Evolutionary conservation across 2,797 vertebrate genomes (phyloP).

Genomic region (Alca torda): DNA sequence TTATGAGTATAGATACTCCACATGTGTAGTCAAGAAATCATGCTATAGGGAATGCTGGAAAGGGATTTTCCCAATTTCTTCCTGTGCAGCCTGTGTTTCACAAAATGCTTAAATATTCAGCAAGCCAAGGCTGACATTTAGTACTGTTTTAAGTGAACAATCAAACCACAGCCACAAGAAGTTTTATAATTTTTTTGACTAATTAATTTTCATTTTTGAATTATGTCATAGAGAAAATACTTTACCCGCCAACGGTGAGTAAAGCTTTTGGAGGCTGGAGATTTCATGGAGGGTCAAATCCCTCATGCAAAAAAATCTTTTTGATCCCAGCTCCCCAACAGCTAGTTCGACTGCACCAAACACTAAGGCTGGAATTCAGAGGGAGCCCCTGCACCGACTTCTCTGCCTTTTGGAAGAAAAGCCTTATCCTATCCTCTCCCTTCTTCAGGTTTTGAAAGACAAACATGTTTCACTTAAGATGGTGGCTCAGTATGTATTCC

Average conservation of each 20-base stretch:
- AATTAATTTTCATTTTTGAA: background rate
- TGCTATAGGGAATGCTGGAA: background rate
- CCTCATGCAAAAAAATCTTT: background rate
- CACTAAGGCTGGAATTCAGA: background rate
- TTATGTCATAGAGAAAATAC: background rate
- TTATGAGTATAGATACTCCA: background rate
- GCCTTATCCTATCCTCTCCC: background rate
- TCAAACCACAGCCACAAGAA: background rate
- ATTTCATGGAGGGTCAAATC: background rate
- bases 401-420: background rate
- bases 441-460: background rate
- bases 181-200: background rate
- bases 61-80: slow-evolving; percentile 6
- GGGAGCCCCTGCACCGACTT: background rate
- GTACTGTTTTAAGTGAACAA: background rate
- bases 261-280: background rate
- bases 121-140: background rate
- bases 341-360: background rate
- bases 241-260: background rate
- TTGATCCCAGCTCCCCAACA: background rate
- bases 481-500: background rate
- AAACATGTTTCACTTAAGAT: background rate
- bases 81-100: background rate
- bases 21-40: background rate
- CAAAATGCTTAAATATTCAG: background rate